These are phyloP conservation scores for Platalea minor DNA, from an alignment of 2,797 vertebrate genomes.

Conservation along the genomic window DNA sequence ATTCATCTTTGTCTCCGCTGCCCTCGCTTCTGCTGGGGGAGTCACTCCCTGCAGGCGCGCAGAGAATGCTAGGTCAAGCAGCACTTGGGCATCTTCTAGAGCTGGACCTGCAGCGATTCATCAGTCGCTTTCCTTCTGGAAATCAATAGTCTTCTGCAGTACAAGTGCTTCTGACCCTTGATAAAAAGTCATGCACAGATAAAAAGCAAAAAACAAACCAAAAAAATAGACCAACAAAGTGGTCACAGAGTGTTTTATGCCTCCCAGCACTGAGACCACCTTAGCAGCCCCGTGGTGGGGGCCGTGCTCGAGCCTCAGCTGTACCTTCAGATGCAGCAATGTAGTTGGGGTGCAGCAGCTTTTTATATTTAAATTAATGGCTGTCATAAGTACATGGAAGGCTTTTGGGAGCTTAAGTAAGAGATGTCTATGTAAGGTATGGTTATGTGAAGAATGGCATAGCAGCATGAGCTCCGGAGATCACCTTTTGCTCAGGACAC, in stretches of 20 bases:
- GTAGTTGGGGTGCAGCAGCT: neutral
- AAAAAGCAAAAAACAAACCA: neutral
- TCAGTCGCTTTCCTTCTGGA: neutral
- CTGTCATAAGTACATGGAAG: neutral
- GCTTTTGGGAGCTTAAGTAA: neutral
- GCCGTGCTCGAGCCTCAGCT: neutral
- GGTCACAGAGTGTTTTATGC: neutral
- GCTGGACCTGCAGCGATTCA: neutral
- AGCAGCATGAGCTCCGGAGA: neutral
- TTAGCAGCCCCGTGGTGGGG: neutral
- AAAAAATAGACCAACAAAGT: neutral
- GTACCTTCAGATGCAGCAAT: no score
- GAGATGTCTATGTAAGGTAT: neutral
- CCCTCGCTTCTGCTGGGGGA: neutral
- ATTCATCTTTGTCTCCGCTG: neutral
- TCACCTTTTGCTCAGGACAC: neutral
- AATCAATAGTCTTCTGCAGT: neutral
- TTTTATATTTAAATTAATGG: neutral
- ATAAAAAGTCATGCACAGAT: neutral
- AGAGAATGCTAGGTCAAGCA: neutral
- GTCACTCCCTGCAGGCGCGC: neutral
- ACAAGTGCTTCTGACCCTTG: neutral
- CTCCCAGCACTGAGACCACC: neutral
- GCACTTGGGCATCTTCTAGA: neutral
- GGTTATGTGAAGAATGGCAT: neutral